phyloP scores from a whole-genome alignment of 2,888 invertebrate genomes.

The Mycalesis mineus region DNA sequence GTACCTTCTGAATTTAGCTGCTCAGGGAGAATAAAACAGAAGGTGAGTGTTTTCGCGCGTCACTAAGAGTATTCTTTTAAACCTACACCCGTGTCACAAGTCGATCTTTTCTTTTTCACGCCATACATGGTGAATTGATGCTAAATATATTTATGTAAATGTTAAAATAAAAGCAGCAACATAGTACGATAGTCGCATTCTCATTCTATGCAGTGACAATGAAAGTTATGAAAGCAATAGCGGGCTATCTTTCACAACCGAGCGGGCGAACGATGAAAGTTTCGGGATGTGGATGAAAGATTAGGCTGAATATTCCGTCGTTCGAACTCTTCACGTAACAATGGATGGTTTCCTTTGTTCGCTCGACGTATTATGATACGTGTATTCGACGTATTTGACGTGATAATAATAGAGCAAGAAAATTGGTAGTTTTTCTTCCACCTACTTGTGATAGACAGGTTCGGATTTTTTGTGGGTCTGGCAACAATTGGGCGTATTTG shows the following conservation, averaged over 20 bases:
- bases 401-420: neutral
- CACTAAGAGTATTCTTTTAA: too few relatives aligned
- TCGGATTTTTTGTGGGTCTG: neutral
- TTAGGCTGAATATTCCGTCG: conserved; percentile 11
- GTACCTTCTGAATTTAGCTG: too few relatives aligned
- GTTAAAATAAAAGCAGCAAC: too few relatives aligned
- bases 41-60: too few relatives aligned
- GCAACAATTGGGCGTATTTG: neutral
- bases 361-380: neutral
- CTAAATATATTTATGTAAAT: too few relatives aligned
- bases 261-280: conserved; percentile 1
- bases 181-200: neutral
- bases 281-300: conserved; percentile 13
- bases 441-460: neutral
- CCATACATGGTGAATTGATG: too few relatives aligned
- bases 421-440: neutral
- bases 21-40: too few relatives aligned
- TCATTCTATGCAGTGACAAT: neutral
- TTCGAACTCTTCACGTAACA: conserved; percentile 5
- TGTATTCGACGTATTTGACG: too few relatives aligned
- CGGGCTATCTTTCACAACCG: conserved; percentile 2
- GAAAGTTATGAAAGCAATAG: neutral
- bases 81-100: too few relatives aligned
- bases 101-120: too few relatives aligned
- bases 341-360: conserved; percentile 1